These are phyloP conservation scores for Moxostoma hubbsi DNA, from an alignment of 2,797 vertebrate species.

Conservation along the genomic window DNA sequence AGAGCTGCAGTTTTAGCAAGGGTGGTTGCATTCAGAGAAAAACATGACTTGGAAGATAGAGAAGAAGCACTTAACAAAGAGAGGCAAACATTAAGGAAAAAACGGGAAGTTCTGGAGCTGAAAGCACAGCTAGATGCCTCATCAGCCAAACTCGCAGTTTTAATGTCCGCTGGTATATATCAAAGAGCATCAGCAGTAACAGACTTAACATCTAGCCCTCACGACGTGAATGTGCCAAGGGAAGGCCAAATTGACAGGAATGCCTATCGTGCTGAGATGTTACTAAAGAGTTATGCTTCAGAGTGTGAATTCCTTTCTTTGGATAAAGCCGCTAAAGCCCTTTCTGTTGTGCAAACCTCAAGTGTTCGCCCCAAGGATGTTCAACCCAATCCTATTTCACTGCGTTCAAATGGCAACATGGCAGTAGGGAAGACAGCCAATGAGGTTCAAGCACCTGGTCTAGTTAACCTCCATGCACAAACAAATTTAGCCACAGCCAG, in stretches of 20 bases:
- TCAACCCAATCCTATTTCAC: neutral
- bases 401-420: neutral
- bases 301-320: constrained; percentile 24
- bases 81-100: constrained; percentile 1
- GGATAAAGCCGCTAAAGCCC: constrained; percentile 7
- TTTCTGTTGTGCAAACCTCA: constrained; percentile 20
- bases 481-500: neutral
- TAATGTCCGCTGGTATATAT: constrained; percentile 5
- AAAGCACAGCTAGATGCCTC: constrained; percentile 3
- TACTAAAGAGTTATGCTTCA: constrained; percentile 11
- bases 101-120: constrained; percentile 11
- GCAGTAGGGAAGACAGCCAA: neutral
- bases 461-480: neutral
- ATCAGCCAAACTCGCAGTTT: constrained; percentile 25
- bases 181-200: neutral
- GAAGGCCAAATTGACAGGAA: constrained; percentile 4
- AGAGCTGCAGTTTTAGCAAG: constrained; percentile 5
- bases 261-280: constrained; percentile 18
- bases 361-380: constrained; percentile 22
- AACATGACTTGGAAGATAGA: constrained; percentile 13
- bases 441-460: neutral
- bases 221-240: neutral
- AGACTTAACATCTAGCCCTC: neutral
- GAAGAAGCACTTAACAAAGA: constrained; percentile 1
- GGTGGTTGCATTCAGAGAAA: constrained; percentile 16